Evolutionary conservation across 2,888 invertebrate species (phyloP), one percentile per base, ranked within the genome.

Genomic region (Chalcis sispes): DNA sequence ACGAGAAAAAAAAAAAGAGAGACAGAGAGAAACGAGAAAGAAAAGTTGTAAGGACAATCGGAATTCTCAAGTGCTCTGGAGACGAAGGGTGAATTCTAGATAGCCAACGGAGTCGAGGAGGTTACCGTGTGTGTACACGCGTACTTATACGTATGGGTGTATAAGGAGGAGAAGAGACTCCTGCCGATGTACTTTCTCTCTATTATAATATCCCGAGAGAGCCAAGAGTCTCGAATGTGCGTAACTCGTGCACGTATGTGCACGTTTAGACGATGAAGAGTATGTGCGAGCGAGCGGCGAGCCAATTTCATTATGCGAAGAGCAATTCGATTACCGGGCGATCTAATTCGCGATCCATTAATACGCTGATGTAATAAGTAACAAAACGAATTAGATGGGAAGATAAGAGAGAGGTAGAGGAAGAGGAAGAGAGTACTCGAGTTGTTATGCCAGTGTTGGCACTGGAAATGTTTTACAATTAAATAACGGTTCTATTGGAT

Each of bases 61-160:
- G 42, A 23, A 59, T 65, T 64, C 32, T 59, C 64, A n/a, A 65
- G 69, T 58, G 64, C 75, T 48, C 36, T 15, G 15, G 42, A 46
- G 65, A 59, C 52, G 64, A 32, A 32, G 72, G 69, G 62, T 77
- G 65, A 65, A 75, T 75, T 54, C 25, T 18, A 50, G 52, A 75
- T 71, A 27, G 36, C 62, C 64, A 18, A 0, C n/a, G n/a, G n/a
- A n/a, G 25, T 4, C 7, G 20, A n/a, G 36, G 36, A 36, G 10
- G 36, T 36, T 7, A 50, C 18, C 20, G 3, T 20, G 2, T 50
- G 10, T 15, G 4, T 50, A 20, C 10, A 2, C 20, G 18, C 50
- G 20, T 13, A n/a, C n/a, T 36, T 46, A 46, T 46, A n/a, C 13
- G 46, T 46, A 46, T 46, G 13, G 4, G n/a, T 46, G 13, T 8